Evolutionary conservation across 2,888 invertebrate genomes (phyloP), one percentile per base, ranked within the genome.

Genomic region (Cosmopolites sordidus): DNA sequence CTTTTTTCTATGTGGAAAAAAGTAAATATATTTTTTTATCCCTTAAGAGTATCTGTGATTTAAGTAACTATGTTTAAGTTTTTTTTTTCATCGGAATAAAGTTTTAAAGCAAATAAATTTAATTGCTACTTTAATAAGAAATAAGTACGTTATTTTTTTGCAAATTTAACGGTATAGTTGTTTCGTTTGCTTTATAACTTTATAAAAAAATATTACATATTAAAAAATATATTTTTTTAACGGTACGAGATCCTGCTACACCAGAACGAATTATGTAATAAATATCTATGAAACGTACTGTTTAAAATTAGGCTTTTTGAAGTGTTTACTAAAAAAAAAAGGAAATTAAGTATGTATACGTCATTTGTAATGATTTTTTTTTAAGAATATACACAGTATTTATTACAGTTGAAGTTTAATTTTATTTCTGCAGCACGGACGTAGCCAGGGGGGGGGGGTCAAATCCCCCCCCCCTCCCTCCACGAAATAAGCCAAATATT

Each of bases 331-430:
- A 37, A 18, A n/a, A n/a, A n/a, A n/a, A n/a, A n/a, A n/a, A n/a
- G n/a, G n/a, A n/a, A 40, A 29, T 22, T 39, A 22, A 30, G 40
- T 46, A 46, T 47, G 46, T 49, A 54, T 49, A 46, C 54, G 45
- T 49, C 46, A 40, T 54, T 54, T 49, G n/a, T 33, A 33, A 33
- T 33, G 33, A 33, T 33, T 33, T 33, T 33, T n/a, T 9, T 33
- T 46, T 48, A 48, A 42, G 48, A 54, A 54, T 54, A 49, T 54
- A 49, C 38, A 54, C 46, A 50, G 39, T 55, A 48, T 55, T 55
- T 51, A 51, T 47, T 43, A 51, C 27, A 33, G n/a, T n/a, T n/a
- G n/a, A n/a, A n/a, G n/a, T n/a, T n/a, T n/a, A n/a, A n/a, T n/a
- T n/a, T n/a, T n/a, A n/a, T n/a, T n/a, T n/a, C n/a, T n/a, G n/a